Conservation (phyloP, 2,113 vertebrate species). For the Seriola quinqueradiata region DNA sequence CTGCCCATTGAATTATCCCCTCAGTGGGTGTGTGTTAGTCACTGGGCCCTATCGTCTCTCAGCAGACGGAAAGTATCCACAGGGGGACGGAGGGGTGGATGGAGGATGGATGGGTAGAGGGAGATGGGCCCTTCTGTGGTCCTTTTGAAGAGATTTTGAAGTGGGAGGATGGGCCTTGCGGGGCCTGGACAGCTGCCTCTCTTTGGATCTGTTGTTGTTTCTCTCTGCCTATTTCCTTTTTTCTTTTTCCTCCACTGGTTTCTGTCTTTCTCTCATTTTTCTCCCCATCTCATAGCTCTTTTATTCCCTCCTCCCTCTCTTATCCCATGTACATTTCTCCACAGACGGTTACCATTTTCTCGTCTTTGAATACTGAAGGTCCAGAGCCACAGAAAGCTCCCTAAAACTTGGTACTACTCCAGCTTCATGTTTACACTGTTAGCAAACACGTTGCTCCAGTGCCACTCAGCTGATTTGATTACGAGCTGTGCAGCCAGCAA, state of each 20-base stretch:
- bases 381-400: slow-evolving; percentile 8
- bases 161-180: slow-evolving; percentile 27
- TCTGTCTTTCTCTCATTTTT: not conserved
- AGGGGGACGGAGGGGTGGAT: slow-evolving; percentile 9
- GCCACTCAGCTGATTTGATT: slow-evolving; percentile 18
- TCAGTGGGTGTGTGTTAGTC: slow-evolving; percentile 38
- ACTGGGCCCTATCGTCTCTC: slow-evolving; percentile 46
- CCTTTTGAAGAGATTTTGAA: slow-evolving; percentile 58
- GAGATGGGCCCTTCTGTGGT: slow-evolving; percentile 27
- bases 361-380: not conserved
- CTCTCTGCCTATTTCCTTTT: not conserved
- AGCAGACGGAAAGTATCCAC: slow-evolving; percentile 50
- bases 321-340: not conserved
- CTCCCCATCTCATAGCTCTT: not conserved
- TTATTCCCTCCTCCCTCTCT: not conserved
- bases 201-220: slow-evolving; percentile 9
- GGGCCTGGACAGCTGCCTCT: slow-evolving; percentile 54
- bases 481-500: slow-evolving; percentile 1
- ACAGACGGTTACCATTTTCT: slow-evolving; percentile 4
- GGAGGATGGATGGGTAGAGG: not conserved
- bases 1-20: slow-evolving; percentile 40
- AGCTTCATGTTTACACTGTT: slow-evolving; percentile 28
- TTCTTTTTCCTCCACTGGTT: not conserved
- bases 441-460: slow-evolving; percentile 1
- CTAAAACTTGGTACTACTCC: not conserved